Evolutionary conservation across 2,888 invertebrate species (phyloP).

Genomic region (Eilema depressum): DNA sequence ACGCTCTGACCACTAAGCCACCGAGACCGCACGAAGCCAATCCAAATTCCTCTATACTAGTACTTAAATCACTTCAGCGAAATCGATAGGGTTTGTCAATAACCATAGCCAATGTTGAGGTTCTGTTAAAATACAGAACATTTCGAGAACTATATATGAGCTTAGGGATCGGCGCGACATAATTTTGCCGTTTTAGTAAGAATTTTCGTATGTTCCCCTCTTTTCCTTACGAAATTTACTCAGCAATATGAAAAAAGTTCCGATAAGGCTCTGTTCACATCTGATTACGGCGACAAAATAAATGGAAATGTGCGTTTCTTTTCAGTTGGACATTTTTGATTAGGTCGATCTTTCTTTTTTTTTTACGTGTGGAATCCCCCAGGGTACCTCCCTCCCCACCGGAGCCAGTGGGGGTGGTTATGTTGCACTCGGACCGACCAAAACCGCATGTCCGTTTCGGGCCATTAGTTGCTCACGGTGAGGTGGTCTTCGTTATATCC

Average conservation of each 20-base stretch:
- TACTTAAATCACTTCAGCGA: slow-evolving; percentile 36
- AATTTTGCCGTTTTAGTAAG: not conserved
- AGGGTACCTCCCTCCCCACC: too few relatives aligned
- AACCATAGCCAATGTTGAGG: slow-evolving; percentile 20
- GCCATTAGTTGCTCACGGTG: too few relatives aligned
- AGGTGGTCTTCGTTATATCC: too few relatives aligned
- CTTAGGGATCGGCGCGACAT: not conserved
- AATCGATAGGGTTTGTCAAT: slow-evolving; percentile 27
- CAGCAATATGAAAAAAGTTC: slow-evolving; percentile 7
- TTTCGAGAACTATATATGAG: not conserved
- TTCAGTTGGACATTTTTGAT: not conserved
- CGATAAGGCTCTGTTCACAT: not conserved
- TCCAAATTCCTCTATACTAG: too few relatives aligned
- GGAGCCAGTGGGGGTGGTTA: too few relatives aligned
- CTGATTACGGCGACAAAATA: not conserved
- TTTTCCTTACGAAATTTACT: slow-evolving; percentile 11
- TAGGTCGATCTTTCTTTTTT: too few relatives aligned
- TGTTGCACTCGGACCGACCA: too few relatives aligned
- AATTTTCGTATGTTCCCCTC: not conserved
- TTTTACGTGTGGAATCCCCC: too few relatives aligned
- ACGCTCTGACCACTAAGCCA: too few relatives aligned
- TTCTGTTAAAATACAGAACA: slow-evolving; percentile 4
- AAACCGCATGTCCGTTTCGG: too few relatives aligned
- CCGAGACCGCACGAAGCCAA: too few relatives aligned
- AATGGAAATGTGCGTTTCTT: not conserved